phyloP scores from a whole-genome alignment of 1,140 invertebrate species.

The Neotoxoptera formosana region DNA sequence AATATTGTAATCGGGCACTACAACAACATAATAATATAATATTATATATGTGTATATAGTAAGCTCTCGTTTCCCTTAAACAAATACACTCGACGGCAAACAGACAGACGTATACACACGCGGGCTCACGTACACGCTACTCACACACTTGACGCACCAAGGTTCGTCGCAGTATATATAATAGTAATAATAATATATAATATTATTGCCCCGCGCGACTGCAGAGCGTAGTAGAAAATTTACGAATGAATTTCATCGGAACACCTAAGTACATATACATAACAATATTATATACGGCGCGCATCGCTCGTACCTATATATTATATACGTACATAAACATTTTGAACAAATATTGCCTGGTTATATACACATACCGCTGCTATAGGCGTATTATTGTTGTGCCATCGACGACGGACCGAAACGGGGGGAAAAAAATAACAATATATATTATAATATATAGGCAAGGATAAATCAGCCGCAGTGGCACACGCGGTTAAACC shows the following conservation, averaged over 20 bases:
- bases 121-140: background rate
- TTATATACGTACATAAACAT: background rate
- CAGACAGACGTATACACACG: background rate
- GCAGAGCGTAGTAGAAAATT: background rate
- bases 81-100: background rate
- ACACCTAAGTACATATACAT: conserved; percentile 33
- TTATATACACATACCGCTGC: background rate
- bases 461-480: background rate
- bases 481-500: background rate
- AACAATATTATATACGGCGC: background rate
- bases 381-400: background rate
- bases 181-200: too few relatives aligned
- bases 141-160: conserved; percentile 14
- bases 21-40: background rate
- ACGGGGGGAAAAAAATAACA: background rate
- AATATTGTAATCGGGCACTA: background rate
- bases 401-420: background rate
- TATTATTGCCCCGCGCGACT: too few relatives aligned
- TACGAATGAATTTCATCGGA: conserved; percentile 30
- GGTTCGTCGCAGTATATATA: background rate
- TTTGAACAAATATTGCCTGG: conserved; percentile 22
- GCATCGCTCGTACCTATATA: background rate
- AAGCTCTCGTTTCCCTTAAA: conserved; percentile 25
- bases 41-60: too few relatives aligned
- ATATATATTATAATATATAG: background rate